Conservation (phyloP, 2,888 invertebrate genomes). For the Cephus pygmeus region DNA sequence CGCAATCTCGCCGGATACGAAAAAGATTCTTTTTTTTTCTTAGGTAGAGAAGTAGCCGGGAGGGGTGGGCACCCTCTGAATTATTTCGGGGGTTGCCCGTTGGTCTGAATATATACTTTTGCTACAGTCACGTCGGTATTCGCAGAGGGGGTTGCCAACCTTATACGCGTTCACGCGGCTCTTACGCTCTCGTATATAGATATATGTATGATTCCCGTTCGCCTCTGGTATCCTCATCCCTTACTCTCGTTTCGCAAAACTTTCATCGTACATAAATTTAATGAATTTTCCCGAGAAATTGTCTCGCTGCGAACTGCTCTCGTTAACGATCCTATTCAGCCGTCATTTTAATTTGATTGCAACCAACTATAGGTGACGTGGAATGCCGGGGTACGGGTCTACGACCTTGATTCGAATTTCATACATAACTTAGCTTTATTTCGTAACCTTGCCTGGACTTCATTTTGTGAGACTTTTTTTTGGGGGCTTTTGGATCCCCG, state of each 20-base stretch:
- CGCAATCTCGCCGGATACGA: background rate
- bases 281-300: background rate
- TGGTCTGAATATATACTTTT: background rate
- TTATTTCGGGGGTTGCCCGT: background rate
- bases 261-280: background rate
- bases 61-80: background rate
- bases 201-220: background rate
- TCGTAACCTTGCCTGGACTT: background rate
- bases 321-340: conserved; percentile 42
- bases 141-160: background rate
- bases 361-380: conserved; percentile 1
- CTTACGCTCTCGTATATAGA: background rate
- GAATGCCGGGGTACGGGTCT: background rate
- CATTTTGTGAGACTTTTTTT: background rate
- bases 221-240: background rate
- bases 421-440: background rate
- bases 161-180: background rate
- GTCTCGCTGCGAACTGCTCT: conserved; percentile 23
- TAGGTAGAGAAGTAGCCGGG: background rate
- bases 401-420: background rate
- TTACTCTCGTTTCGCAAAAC: background rate
- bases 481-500: too few species aligned
- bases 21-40: background rate
- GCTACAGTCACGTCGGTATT: background rate
- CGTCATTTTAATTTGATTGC: conserved; percentile 41